These are phyloP conservation scores for Schrankia costaestrigalis DNA, from an alignment of 2,888 invertebrate species.

Conservation along the genomic window DNA sequence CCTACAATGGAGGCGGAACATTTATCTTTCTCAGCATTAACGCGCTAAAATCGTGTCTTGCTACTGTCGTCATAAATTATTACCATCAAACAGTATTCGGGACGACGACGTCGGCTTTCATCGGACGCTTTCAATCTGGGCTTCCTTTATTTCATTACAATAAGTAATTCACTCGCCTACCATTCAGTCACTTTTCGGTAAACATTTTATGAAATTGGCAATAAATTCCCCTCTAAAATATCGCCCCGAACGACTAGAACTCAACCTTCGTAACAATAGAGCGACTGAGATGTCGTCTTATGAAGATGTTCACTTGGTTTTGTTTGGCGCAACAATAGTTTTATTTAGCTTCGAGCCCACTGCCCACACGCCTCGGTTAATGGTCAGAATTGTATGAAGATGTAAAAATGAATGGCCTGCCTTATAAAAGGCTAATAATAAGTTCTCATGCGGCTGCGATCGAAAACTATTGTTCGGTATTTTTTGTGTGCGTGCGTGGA, in stretches of 20 bases:
- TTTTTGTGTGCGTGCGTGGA: slow-evolving; percentile 56
- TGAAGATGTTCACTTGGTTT: slow-evolving; percentile 79
- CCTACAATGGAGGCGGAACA: slow-evolving; percentile 57
- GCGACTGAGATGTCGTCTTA: slow-evolving; percentile 60
- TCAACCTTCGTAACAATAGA: slow-evolving; percentile 62
- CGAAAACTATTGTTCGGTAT: slow-evolving; percentile 69
- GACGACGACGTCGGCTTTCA: slow-evolving; percentile 65
- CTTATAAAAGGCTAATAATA: slow-evolving; percentile 76
- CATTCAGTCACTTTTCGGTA: slow-evolving; percentile 74
- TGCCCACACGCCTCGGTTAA: slow-evolving; percentile 79
- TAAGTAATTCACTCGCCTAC: slow-evolving; percentile 76
- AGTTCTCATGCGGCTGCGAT: slow-evolving; percentile 75
- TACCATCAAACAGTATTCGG: slow-evolving; percentile 69
- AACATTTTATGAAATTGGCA: slow-evolving; percentile 76
- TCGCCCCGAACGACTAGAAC: slow-evolving; percentile 50
- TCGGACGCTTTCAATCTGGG: slow-evolving; percentile 75
- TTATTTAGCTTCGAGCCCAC: slow-evolving; percentile 76
- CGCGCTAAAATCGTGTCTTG: slow-evolving; percentile 68
- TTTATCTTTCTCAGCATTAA: slow-evolving; percentile 72
- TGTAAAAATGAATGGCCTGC: slow-evolving; percentile 72
- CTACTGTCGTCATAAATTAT: slow-evolving; percentile 76
- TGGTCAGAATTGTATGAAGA: slow-evolving; percentile 77
- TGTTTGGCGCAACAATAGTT: slow-evolving; percentile 76
- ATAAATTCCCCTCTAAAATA: slow-evolving; percentile 74
- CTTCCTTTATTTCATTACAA: slow-evolving; percentile 77